These are phyloP conservation scores for Tonatia bakeri DNA, from an alignment of 2,113 vertebrate species.

Conservation along the genomic window DNA sequence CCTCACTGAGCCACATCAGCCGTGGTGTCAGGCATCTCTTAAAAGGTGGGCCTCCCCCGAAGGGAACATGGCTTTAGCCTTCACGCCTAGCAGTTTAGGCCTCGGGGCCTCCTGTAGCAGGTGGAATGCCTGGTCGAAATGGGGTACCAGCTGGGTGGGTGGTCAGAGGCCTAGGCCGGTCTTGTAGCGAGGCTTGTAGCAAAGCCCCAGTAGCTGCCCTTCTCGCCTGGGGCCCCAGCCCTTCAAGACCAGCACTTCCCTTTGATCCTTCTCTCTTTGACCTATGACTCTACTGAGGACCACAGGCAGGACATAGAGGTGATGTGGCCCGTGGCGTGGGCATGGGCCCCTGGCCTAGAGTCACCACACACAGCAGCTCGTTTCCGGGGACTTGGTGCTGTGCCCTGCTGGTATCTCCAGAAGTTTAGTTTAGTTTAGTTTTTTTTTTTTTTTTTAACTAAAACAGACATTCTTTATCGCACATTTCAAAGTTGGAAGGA, in stretches of 20 bases:
- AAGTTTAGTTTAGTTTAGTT: too few species aligned
- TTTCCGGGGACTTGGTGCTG: not conserved
- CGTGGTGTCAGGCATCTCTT: not conserved
- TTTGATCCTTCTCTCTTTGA: not conserved
- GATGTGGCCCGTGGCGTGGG: rapidly evolving
- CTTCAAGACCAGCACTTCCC: not conserved
- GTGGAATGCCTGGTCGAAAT: not conserved
- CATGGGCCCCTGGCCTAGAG: not conserved
- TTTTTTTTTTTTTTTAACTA: not conserved
- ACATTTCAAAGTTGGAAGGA: not conserved
- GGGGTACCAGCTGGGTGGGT: rapidly evolving
- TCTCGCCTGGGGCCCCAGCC: not conserved
- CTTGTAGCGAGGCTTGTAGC: not conserved
- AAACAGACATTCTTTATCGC: not conserved
- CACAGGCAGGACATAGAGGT: not conserved
- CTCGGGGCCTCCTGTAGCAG: not conserved
- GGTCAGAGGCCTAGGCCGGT: not conserved
- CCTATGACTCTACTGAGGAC: not conserved
- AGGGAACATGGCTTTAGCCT: not conserved
- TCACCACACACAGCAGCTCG: rapidly evolving
- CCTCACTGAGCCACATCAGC: too few species aligned
- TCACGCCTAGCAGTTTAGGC: not conserved
- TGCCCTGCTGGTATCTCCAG: not conserved
- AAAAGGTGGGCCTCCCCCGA: not conserved
- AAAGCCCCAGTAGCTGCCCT: not conserved